These are phyloP conservation scores for Andrena bicolor DNA, from an alignment of 2,888 invertebrate genomes.

Conservation along the genomic window DNA sequence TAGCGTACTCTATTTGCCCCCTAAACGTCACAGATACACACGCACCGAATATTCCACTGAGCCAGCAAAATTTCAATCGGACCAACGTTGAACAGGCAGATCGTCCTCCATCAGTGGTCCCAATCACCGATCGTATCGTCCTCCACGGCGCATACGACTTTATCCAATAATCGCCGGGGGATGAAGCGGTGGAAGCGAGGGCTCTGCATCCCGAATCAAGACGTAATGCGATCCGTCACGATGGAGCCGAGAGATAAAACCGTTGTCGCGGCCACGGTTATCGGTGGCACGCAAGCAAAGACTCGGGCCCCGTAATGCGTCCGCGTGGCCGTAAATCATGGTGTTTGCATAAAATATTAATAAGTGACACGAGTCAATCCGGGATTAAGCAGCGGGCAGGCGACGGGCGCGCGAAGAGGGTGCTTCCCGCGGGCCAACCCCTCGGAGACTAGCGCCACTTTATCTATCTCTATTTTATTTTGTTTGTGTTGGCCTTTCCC, in stretches of 20 bases:
- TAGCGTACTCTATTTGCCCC: neutral
- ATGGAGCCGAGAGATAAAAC: slow-evolving; percentile 64
- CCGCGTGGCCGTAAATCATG: slow-evolving; percentile 80
- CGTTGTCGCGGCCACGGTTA: slow-evolving; percentile 75
- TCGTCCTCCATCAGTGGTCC: neutral
- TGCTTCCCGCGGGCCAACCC: slow-evolving; percentile 19
- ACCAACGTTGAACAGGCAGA: slow-evolving; percentile 7
- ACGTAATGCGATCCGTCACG: slow-evolving; percentile 70
- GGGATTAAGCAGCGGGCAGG: slow-evolving; percentile 77
- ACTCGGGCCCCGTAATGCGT: slow-evolving; percentile 65
- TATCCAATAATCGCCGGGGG: slow-evolving; percentile 58
- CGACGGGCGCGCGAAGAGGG: slow-evolving; percentile 19
- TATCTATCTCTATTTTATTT: slow-evolving; percentile 84
- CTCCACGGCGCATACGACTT: slow-evolving; percentile 31
- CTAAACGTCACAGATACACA: neutral
- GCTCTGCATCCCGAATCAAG: slow-evolving; percentile 56
- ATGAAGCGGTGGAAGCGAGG: slow-evolving; percentile 40
- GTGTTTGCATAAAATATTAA: slow-evolving; percentile 85
- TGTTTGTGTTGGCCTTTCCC: slow-evolving; percentile 84
- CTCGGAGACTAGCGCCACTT: slow-evolving; percentile 74
- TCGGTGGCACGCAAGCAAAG: slow-evolving; percentile 67
- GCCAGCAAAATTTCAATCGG: slow-evolving; percentile 12
- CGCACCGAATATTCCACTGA: too few species aligned
- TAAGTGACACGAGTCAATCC: slow-evolving; percentile 85
- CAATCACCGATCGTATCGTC: slow-evolving; percentile 34